Percentiles rank a stretch among this genome's conserved stretches.
Evolutionary conservation across 1,140 invertebrate species (phyloP).

Genomic region (Steinernema khuongi): DNA sequence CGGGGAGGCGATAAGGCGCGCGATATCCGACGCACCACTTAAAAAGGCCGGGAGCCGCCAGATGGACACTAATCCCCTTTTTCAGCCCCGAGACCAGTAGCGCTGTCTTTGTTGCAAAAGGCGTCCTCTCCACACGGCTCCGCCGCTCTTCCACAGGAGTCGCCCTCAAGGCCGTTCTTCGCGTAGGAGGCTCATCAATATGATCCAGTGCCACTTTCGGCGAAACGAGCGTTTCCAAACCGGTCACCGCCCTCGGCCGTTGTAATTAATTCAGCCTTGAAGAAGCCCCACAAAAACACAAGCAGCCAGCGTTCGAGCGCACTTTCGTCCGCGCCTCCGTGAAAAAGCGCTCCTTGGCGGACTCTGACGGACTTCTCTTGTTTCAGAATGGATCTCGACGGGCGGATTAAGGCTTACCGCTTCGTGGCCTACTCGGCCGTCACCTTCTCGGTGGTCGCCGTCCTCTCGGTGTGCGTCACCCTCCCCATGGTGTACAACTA

Average conservation of each 20-base stretch:
- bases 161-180: background rate
- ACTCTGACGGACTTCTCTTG: background rate
- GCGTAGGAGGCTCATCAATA: background rate
- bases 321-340: background rate
- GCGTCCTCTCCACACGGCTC: background rate
- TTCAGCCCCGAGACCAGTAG: no score
- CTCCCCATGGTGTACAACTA: slow-evolving; percentile 11
- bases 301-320: background rate
- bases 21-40: background rate
- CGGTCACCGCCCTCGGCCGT: background rate
- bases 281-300: background rate
- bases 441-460: slow-evolving; percentile 3
- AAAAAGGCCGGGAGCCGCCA: background rate
- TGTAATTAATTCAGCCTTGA: background rate
- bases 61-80: background rate
- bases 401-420: background rate
- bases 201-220: background rate
- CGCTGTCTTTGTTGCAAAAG: background rate
- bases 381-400: background rate
- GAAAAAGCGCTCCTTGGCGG: background rate
- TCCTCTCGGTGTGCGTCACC: slow-evolving; percentile 8
- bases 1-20: background rate
- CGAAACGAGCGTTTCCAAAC: background rate
- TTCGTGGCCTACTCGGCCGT: slow-evolving; percentile 14
- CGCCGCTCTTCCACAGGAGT: background rate